A percentile compares a stretch with the other conserved stretches of the same genome.
Conservation (phyloP, 2,888 invertebrate genomes). For the Eristalis pertinax region DNA sequence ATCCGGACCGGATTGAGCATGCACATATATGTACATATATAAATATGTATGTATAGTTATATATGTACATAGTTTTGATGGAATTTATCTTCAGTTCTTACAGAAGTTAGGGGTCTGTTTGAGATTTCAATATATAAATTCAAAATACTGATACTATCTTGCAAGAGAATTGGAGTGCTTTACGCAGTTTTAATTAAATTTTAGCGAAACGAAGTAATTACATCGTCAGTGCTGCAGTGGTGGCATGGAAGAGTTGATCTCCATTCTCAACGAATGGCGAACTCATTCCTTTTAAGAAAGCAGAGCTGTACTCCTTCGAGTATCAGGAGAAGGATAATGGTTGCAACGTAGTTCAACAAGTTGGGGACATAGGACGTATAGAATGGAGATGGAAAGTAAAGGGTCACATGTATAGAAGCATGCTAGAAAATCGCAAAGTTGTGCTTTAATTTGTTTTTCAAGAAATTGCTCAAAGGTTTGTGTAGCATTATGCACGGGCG, state of each 20-base stretch:
- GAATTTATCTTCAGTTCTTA: neutral
- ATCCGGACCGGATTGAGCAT: neutral
- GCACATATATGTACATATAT: no score
- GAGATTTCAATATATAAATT: no score
- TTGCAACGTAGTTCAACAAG: neutral
- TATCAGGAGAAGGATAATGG: neutral
- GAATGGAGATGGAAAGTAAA: neutral
- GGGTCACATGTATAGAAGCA: neutral
- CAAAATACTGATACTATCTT: slow-evolving; percentile 20
- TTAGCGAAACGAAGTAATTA: slow-evolving; percentile 26
- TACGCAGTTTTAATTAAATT: slow-evolving; percentile 53
- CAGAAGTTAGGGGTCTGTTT: neutral
- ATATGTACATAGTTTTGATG: neutral
- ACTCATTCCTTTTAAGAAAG: neutral
- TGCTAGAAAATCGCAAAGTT: neutral
- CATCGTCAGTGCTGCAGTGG: slow-evolving; percentile 14
- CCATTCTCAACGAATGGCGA: neutral
- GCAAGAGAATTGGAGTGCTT: slow-evolving; percentile 26
- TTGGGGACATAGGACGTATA: neutral
- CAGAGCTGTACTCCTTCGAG: neutral
- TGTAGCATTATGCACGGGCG: neutral
- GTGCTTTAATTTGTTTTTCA: neutral
- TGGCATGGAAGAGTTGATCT: neutral
- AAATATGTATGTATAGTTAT: no score
- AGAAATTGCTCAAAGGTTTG: neutral